Evolutionary conservation across 2,797 vertebrate genomes (phyloP).

Genomic region (Paratrypauchen microcephalus): DNA sequence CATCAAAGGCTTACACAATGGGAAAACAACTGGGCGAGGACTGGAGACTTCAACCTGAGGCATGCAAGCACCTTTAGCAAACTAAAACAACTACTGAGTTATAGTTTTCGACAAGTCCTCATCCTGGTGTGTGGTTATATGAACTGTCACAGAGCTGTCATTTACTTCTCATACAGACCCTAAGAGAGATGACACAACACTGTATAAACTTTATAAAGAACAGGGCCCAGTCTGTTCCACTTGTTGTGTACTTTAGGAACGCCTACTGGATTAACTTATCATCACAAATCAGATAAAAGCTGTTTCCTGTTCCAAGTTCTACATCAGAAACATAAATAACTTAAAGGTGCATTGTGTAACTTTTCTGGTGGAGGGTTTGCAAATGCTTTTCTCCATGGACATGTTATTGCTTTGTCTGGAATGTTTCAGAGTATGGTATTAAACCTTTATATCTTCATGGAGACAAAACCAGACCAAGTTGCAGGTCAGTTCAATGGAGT

Average conservation of each 20-base stretch:
- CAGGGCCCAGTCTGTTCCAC: constrained; percentile 64
- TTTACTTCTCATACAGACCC: constrained; percentile 63
- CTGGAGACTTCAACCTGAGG: constrained; percentile 40
- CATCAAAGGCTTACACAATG: constrained; percentile 38
- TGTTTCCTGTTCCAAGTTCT: constrained; percentile 22
- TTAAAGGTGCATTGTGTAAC: background rate
- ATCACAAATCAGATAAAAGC: constrained; percentile 50
- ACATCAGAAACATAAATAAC: constrained; percentile 40
- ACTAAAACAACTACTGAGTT: constrained; percentile 33
- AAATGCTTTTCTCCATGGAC: no score
- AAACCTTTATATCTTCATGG: no score
- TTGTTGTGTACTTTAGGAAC: constrained; percentile 70
- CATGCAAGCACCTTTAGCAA: constrained; percentile 16
- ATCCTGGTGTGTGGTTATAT: constrained; percentile 16
- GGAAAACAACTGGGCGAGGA: constrained; percentile 32
- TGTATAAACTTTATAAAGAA: constrained; percentile 76
- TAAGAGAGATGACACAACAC: constrained; percentile 35
- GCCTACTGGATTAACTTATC: constrained; percentile 60
- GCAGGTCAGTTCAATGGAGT: no score
- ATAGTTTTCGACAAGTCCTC: constrained; percentile 28
- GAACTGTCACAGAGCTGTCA: constrained; percentile 66
- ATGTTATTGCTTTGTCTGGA: no score
- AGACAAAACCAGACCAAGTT: no score
- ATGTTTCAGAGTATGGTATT: no score
- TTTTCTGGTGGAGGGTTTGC: background rate